Evolutionary conservation across 2,888 invertebrate genomes (phyloP), one percentile per base, ranked within the genome.

Genomic region (Mesoligia furuncula): DNA sequence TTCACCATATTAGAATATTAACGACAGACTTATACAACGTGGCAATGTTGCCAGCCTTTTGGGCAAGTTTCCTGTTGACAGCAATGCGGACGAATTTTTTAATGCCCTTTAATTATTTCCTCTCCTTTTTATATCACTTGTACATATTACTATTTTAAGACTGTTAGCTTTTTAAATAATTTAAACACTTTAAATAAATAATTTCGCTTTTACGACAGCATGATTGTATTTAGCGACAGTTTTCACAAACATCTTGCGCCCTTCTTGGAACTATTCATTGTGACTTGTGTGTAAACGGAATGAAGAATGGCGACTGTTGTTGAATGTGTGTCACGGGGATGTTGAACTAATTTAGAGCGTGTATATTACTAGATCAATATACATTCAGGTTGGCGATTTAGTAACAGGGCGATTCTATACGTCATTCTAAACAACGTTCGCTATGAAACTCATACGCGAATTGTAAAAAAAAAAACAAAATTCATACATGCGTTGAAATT

Each of bases 241-340:
- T 90, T 90, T 90, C 84, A 84, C 82, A 89, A 88, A 86, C 90
- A 89, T 84, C 81, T 83, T 77, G 75, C 24, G 77, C 75, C 85
- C 87, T 89, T 90, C 89, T 85, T n/a, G 75, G 89, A 88, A 89
- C 48, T 75, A 81, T 73, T 73, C 81, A 78, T 78, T 78, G 78
- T 78, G 78, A 80, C 73, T 87, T 86, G 88, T 89, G 79, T 84
- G 78, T 76, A 67, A 68, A 85, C 83, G 59, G 39, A 64, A 79
- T 73, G 70, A 88, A 88, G 87, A 88, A 88, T 89, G 86, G 86
- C 59, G 27, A 67, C 68, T 87, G 72, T 87, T 89, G 77, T 84
- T 81, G 86, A n/a, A 73, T 70, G 72, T 73, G 54, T 82, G 80
- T 57, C 71, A 70, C 79, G 24, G 80, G 70, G 73, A 79, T 71